Evolutionary conservation across 1,140 invertebrate genomes (phyloP), one percentile per base, ranked within the genome.

Genomic region (Meteorus sp.): DNA sequence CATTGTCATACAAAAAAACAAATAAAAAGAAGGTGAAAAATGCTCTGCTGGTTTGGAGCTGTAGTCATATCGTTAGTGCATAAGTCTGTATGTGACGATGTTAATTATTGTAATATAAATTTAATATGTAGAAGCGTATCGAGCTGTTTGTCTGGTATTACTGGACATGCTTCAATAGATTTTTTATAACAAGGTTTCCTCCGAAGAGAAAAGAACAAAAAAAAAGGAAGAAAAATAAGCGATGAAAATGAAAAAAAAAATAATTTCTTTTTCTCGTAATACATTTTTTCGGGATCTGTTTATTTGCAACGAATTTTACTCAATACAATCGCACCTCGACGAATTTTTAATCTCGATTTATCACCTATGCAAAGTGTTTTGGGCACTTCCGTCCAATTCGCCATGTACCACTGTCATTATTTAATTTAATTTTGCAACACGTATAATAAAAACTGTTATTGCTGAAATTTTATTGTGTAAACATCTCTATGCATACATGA

Each of bases 341-440:
- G 69, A 74, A 73, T 75, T 71, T 73, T 71, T n/a, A n/a, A 75
- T 76, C 70, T 70, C 69, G 50, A 71, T 77, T 75, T 73, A 67
- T 74, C 72, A 76, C 67, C 71, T 76, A 71, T 77, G 75, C 75
- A 73, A 68, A 76, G 75, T 76, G 74, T 77, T 77, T 77, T 77
- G 75, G 75, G 75, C 75, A 65, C 69, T 70, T 77, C 75, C 75
- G 74, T 77, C 75, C 75, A 77, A 72, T 71, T 72, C 74, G 74
- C 74, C 72, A 76, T 77, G 71, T 77, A 77, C 68, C 73, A 76
- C 71, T 77, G 69, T 77, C 75, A 77, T 77, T 70, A 73, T 76
- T 77, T 74, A n/a, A 74, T 76, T 77, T 77, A 74, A 75, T 77
- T 77, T 77, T 77, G 73, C 75, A 77, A 77, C 72, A 76, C 74